phyloP scores from a whole-genome alignment of 2,888 invertebrate genomes.

The Isoperla grammatica region DNA sequence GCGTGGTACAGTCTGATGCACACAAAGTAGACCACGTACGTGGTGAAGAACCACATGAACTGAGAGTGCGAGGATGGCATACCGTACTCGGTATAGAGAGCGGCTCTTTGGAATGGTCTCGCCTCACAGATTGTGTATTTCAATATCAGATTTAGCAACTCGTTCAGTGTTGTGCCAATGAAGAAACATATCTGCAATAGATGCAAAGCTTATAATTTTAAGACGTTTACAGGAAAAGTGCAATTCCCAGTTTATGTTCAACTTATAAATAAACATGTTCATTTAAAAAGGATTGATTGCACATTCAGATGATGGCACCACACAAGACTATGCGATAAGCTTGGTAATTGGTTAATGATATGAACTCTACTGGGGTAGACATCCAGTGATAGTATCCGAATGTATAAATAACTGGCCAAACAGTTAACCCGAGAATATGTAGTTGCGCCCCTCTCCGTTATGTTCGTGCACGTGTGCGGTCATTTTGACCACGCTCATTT shows the following conservation, averaged over 20 bases:
- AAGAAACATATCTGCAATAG: slow-evolving; percentile 76
- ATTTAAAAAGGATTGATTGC: not conserved
- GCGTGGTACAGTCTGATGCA: slow-evolving; percentile 79
- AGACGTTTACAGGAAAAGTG: not conserved
- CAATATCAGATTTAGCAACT: slow-evolving; percentile 68
- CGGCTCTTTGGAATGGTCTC: slow-evolving; percentile 64
- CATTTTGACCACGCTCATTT: too few species aligned
- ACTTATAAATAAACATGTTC: too few species aligned
- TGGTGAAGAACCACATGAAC: slow-evolving; percentile 86
- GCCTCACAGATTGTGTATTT: slow-evolving; percentile 78
- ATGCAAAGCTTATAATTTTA: not conserved
- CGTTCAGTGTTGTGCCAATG: slow-evolving; percentile 69
- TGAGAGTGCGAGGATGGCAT: slow-evolving; percentile 93
- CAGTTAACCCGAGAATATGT: too few species aligned
- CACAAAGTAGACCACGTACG: slow-evolving; percentile 78
- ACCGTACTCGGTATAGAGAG: slow-evolving; percentile 69
- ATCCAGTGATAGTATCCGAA: too few species aligned
- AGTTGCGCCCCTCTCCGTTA: too few species aligned
- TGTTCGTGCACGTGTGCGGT: too few species aligned
- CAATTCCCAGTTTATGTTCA: too few species aligned
- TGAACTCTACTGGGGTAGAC: too few species aligned
- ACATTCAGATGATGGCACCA: too few species aligned
- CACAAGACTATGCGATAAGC: too few species aligned
- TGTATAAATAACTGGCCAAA: too few species aligned
- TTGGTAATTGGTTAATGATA: too few species aligned